These are phyloP conservation scores for Hycleus cichorii DNA, from an alignment of 1,140 invertebrate species.

Conservation along the genomic window DNA sequence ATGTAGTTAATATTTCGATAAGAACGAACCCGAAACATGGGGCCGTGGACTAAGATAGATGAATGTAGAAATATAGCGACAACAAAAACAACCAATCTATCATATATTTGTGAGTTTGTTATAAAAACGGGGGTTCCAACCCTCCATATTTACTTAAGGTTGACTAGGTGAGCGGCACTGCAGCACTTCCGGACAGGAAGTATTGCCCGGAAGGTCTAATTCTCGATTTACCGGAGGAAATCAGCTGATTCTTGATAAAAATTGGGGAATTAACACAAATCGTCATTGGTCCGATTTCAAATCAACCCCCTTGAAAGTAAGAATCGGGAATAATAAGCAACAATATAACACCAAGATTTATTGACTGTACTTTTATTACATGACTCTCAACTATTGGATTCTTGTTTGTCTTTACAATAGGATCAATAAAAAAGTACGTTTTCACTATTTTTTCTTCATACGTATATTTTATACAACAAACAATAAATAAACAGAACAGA, in stretches of 20 bases:
- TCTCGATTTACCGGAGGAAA: constrained; percentile 17
- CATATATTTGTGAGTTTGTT: too few species aligned
- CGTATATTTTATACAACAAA: constrained; percentile 10
- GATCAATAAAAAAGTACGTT: constrained; percentile 22
- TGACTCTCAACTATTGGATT: constrained; percentile 21
- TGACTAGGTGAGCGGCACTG: constrained; percentile 14
- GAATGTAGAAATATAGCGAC: too few species aligned
- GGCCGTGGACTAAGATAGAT: too few species aligned
- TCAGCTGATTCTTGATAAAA: background rate
- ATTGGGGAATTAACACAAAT: too few species aligned
- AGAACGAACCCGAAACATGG: too few species aligned
- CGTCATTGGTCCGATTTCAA: too few species aligned
- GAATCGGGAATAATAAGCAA: background rate
- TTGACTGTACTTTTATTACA: constrained; percentile 28
- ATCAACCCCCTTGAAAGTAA: too few species aligned
- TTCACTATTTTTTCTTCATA: constrained; percentile 2
- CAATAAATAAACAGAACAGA: background rate
- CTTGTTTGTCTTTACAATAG: constrained; percentile 17
- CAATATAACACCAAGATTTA: constrained; percentile 28
- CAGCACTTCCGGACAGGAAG: constrained; percentile 30
- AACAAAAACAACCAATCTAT: too few species aligned
- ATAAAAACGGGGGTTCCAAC: background rate
- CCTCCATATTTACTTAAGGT: constrained; percentile 22
- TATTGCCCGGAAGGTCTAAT: constrained; percentile 21
- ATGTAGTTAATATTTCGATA: constrained; percentile 14